These are phyloP conservation scores for Equus przewalskii DNA, from an alignment of 2,113 vertebrate genomes.

Conservation along the genomic window DNA sequence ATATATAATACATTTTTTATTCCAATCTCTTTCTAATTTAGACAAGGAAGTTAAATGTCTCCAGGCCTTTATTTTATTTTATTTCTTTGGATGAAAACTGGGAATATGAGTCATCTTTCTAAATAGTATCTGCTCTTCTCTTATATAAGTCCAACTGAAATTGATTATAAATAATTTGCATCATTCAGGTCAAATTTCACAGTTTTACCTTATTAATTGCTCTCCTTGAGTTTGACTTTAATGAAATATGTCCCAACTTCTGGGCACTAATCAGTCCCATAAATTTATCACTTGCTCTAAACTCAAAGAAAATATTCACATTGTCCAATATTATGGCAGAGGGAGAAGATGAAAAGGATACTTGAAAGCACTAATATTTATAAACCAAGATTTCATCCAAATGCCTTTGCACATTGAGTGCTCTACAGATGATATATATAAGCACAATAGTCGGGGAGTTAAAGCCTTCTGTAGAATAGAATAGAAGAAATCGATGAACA, in stretches of 20 bases:
- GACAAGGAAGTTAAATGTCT: not conserved
- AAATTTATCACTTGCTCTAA: slow-evolving; percentile 2
- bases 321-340: not conserved
- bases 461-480: slow-evolving; percentile 17
- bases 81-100: not conserved
- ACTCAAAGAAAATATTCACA: slow-evolving; percentile 1
- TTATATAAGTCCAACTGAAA: not conserved
- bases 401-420: slow-evolving; percentile 10
- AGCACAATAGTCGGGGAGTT: slow-evolving; percentile 15
- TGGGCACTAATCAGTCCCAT: not conserved
- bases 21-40: not conserved
- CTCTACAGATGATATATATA: not conserved
- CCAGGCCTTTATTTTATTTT: not conserved
- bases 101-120: not conserved
- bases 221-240: not conserved
- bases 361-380: slow-evolving; percentile 52
- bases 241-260: not conserved
- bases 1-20: not conserved
- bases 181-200: slow-evolving; percentile 27
- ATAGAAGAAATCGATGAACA: slow-evolving; percentile 70
- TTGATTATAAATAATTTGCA: not conserved
- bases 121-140: not conserved
- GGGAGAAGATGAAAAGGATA: not conserved
- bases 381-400: slow-evolving; percentile 55
- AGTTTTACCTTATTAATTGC: slow-evolving; percentile 17